Conservation (phyloP, 2,113 vertebrate genomes). For the Hemichromis elongatus region DNA sequence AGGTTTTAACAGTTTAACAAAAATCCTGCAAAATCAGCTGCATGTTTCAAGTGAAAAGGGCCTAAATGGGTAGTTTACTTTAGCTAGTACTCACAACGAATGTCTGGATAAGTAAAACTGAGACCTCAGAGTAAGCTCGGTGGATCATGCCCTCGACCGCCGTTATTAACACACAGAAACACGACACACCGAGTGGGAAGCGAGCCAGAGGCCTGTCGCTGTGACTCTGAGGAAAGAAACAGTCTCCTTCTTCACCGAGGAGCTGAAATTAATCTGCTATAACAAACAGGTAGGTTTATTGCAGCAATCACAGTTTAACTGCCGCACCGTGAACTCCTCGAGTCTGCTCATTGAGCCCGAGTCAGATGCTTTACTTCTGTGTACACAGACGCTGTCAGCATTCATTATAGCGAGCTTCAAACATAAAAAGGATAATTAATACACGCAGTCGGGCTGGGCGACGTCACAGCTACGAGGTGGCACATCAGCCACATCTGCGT, state of each 20-base stretch:
- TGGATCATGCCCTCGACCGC: background rate
- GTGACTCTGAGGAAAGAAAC: background rate
- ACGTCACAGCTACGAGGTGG: background rate
- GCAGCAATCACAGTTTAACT: background rate
- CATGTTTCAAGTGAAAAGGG: background rate
- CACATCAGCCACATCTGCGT: background rate
- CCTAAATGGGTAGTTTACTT: background rate
- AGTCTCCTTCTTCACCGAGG: background rate
- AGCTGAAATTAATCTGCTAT: slow-evolving; percentile 11
- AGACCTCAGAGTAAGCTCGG: background rate
- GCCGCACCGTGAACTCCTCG: background rate
- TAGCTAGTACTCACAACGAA: background rate
- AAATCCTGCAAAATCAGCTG: background rate
- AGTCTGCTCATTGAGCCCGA: background rate
- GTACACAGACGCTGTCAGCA: background rate
- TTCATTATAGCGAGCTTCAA: background rate
- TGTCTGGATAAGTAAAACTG: background rate
- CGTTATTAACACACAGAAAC: background rate
- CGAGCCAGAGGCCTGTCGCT: background rate
- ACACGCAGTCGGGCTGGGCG: background rate
- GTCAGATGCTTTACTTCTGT: background rate
- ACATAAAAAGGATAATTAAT: background rate
- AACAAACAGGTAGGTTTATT: slow-evolving; percentile 13
- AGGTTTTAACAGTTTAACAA: background rate
- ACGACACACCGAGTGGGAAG: background rate